A percentile compares a stretch with the other conserved stretches of the same genome.
phyloP scores from a whole-genome alignment of 2,113 vertebrate species.

The Phrynosoma platyrhinos region DNA sequence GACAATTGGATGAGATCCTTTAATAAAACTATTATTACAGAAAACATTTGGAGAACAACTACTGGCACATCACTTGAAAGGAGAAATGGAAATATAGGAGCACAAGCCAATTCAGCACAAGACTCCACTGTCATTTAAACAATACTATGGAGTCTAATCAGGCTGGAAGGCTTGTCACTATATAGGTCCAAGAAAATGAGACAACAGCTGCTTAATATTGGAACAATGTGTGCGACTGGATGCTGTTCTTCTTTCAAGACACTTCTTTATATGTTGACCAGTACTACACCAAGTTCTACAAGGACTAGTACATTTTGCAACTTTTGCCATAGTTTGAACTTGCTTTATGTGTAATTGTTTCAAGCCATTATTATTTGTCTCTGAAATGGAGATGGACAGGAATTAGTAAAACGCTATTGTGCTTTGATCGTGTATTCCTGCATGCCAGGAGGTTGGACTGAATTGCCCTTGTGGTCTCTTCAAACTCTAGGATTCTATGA shows the following conservation, averaged over 20 bases:
- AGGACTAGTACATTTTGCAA: not conserved
- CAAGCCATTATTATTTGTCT: not conserved
- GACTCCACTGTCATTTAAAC: not conserved
- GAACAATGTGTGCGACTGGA: not conserved
- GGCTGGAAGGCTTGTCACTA: not conserved
- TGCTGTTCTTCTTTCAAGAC: not conserved
- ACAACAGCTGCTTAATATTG: constrained; percentile 20
- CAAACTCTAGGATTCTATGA: too few species aligned
- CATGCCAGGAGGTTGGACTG: too few species aligned
- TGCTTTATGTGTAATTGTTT: not conserved
- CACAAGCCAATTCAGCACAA: not conserved
- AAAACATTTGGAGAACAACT: not conserved
- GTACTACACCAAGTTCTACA: not conserved
- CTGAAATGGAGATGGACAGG: not conserved
- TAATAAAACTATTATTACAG: not conserved
- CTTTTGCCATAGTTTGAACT: not conserved
- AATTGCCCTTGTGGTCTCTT: too few species aligned
- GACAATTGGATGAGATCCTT: not conserved
- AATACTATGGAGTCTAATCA: constrained; percentile 4
- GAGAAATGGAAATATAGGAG: not conserved
- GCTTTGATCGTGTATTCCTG: too few species aligned
- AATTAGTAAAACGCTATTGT: not conserved
- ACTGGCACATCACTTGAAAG: not conserved
- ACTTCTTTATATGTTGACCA: not conserved
- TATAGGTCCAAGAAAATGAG: constrained; percentile 13